Evolutionary conservation across 2,888 invertebrate genomes (phyloP).

Genomic region (Megalurothrips usitatus): DNA sequence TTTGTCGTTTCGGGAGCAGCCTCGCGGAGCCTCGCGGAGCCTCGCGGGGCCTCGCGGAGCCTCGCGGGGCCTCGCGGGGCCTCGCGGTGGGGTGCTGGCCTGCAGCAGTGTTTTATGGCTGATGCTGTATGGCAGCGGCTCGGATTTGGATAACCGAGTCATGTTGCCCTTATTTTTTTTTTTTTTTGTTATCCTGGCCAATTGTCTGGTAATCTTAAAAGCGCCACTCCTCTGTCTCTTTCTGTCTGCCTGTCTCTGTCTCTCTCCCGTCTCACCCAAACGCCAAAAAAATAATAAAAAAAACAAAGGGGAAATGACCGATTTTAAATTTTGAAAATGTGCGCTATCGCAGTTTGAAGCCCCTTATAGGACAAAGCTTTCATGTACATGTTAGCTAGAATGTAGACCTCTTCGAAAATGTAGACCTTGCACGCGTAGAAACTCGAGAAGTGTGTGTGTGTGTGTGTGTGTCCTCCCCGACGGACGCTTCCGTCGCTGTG

Average conservation of each 20-base stretch:
- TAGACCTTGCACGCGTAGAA: no score
- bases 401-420: no score
- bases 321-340: no score
- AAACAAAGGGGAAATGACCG: no score
- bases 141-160: conserved; percentile 7
- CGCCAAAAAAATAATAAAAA: not conserved
- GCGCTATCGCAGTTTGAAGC: no score
- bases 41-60: no score
- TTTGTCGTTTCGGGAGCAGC: not conserved
- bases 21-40: no score
- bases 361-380: no score
- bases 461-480: conserved; percentile 17
- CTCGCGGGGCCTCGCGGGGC: no score
- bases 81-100: not conserved
- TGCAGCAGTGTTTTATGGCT: not conserved
- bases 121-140: not conserved
- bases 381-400: no score
- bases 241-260: not conserved
- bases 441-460: conserved; percentile 5
- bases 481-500: not conserved
- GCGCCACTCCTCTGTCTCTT: no score
- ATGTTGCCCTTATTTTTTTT: not conserved
- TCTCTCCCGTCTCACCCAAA: not conserved
- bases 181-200: not conserved
- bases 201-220: no score